These are phyloP conservation scores for Diuraphis noxia DNA, from an alignment of 1,140 invertebrate species.

Conservation along the genomic window DNA sequence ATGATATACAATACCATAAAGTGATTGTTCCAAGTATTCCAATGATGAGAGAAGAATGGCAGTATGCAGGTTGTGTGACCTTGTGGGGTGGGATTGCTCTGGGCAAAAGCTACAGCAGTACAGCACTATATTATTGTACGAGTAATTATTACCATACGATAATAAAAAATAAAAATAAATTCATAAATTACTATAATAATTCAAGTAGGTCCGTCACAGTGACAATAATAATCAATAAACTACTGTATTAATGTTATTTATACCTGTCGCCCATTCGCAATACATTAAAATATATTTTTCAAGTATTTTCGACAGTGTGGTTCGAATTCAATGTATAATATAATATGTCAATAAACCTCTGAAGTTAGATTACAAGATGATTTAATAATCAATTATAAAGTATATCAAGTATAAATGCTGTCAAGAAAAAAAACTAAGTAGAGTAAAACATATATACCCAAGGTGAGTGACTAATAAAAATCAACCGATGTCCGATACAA, in stretches of 20 bases:
- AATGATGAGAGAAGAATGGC: neutral
- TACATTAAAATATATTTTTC: neutral
- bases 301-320: neutral
- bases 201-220: neutral
- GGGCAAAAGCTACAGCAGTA: neutral
- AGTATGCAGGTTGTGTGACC: neutral
- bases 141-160: neutral
- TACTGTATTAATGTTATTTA: neutral
- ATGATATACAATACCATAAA: neutral
- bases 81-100: neutral
- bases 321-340: neutral
- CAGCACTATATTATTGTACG: neutral
- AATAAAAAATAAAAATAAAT: neutral
- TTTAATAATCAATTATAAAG: neutral
- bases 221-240: neutral
- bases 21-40: conserved; percentile 5
- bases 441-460: no score
- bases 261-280: neutral
- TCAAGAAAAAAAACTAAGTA: neutral
- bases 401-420: neutral
- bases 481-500: no score
- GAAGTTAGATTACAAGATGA: neutral
- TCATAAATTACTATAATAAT: neutral
- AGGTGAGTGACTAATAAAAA: neutral
- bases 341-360: neutral